A percentile compares a stretch with the other conserved stretches of the same genome.
Evolutionary conservation across 1,140 invertebrate genomes (phyloP).

Genomic region (Eurosta solidaginis): DNA sequence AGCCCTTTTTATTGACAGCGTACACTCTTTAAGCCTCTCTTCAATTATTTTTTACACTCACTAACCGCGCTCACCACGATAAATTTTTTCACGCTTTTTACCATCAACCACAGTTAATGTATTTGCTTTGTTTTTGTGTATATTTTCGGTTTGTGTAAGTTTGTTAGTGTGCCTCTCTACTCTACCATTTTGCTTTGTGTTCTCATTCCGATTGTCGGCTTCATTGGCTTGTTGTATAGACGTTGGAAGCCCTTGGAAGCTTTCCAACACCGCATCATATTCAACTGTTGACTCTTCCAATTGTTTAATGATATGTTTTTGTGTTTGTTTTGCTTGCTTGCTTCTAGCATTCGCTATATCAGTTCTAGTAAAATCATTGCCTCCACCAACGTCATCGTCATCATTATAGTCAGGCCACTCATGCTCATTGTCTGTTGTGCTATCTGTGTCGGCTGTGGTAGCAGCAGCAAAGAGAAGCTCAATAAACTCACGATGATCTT

Average conservation of each 20-base stretch:
- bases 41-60: neutral
- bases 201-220: neutral
- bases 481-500: slow-evolving; percentile 29
- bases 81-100: neutral
- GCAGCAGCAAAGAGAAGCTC: slow-evolving; percentile 22
- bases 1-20: too few relatives aligned
- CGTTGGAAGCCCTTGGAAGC: neutral
- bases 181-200: slow-evolving; percentile 7
- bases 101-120: neutral
- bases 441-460: neutral
- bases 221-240: neutral
- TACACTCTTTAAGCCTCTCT: neutral
- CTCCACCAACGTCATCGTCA: neutral
- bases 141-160: too few relatives aligned
- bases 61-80: neutral
- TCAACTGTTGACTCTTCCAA: neutral
- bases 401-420: slow-evolving; percentile 12
- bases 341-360: neutral
- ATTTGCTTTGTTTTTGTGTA: neutral
- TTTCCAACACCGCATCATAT: neutral
- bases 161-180: neutral
- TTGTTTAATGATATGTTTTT: neutral
- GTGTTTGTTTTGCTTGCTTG: slow-evolving; percentile 13
- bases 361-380: neutral
- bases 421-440: neutral